Percentiles rank a stretch among this genome's conserved stretches.
phyloP scores from a whole-genome alignment of 2,888 invertebrate genomes.

The Empis stercorea region DNA sequence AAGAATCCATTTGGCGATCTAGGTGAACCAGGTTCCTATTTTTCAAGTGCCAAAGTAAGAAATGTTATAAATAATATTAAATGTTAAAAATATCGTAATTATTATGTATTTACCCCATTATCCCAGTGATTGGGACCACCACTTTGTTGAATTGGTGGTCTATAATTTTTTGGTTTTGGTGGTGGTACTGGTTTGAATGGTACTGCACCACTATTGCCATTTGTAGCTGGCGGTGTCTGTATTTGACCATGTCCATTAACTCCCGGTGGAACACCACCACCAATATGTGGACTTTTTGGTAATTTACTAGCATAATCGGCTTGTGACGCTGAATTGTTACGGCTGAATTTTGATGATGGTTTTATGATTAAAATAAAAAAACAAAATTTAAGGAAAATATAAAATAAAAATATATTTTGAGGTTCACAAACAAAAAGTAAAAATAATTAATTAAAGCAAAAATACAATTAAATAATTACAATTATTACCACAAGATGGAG shows the following conservation, averaged over 20 bases:
- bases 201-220: slow-evolving; percentile 25
- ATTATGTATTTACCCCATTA: slow-evolving; percentile 37
- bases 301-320: slow-evolving; percentile 41
- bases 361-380: slow-evolving; percentile 12
- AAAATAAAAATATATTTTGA: background rate
- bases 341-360: slow-evolving; percentile 24
- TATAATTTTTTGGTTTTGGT: slow-evolving; percentile 85
- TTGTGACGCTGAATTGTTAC: slow-evolving; percentile 47
- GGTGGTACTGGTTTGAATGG: slow-evolving; percentile 83
- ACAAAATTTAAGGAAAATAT: slow-evolving; percentile 3
- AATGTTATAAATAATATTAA: slow-evolving; percentile 2
- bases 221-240: slow-evolving; percentile 26
- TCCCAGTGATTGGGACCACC: slow-evolving; percentile 32
- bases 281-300: slow-evolving; percentile 33
- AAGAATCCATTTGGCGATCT: slow-evolving; percentile 37
- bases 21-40: slow-evolving; percentile 33
- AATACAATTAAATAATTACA: background rate
- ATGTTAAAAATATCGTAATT: background rate
- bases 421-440: background rate
- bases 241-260: slow-evolving; percentile 20
- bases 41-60: slow-evolving; percentile 6
- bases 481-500: slow-evolving; percentile 2
- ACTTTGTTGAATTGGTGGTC: slow-evolving; percentile 50
- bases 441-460: slow-evolving; percentile 4
- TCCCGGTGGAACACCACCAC: slow-evolving; percentile 21